A percentile compares a stretch with the other conserved stretches of the same genome.
phyloP scores from a whole-genome alignment of 2,113 vertebrate genomes.

The Ardeotis arabs region DNA sequence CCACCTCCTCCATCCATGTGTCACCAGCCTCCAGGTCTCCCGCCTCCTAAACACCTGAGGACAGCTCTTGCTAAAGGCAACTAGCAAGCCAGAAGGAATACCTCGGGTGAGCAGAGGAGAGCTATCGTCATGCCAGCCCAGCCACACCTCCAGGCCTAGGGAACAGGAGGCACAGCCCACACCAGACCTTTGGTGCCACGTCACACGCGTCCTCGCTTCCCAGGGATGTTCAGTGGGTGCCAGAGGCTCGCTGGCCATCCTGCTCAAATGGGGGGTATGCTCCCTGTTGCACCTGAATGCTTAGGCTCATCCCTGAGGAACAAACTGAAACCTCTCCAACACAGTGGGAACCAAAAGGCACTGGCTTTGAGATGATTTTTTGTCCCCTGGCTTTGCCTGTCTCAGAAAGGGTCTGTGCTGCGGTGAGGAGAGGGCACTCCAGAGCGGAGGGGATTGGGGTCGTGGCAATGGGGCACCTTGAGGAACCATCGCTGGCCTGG shows the following conservation, averaged over 20 bases:
- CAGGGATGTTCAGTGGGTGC: not conserved
- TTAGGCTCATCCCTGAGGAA: not conserved
- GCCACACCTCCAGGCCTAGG: not conserved
- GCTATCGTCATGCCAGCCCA: not conserved
- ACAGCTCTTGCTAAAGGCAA: not conserved
- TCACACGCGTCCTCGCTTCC: not conserved
- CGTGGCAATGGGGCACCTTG: not conserved
- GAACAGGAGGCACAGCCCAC: not conserved
- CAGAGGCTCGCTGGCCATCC: not conserved
- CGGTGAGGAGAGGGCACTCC: not conserved
- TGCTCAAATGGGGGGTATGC: fast-evolving
- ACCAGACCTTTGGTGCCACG: not conserved
- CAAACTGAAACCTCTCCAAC: not conserved
- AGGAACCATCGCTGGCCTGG: not conserved
- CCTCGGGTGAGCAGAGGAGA: fast-evolving
- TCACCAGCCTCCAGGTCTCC: not conserved
- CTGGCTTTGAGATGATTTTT: not conserved
- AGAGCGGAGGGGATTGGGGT: fast-evolving
- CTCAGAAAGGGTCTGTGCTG: not conserved
- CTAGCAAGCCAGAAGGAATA: not conserved
- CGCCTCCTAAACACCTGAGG: not conserved
- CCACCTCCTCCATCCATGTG: not conserved
- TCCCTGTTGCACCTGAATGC: not conserved
- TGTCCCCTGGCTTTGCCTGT: not conserved
- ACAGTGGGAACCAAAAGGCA: not conserved